Conservation (phyloP, 2,113 vertebrate species). For the Apeltes quadracus region DNA sequence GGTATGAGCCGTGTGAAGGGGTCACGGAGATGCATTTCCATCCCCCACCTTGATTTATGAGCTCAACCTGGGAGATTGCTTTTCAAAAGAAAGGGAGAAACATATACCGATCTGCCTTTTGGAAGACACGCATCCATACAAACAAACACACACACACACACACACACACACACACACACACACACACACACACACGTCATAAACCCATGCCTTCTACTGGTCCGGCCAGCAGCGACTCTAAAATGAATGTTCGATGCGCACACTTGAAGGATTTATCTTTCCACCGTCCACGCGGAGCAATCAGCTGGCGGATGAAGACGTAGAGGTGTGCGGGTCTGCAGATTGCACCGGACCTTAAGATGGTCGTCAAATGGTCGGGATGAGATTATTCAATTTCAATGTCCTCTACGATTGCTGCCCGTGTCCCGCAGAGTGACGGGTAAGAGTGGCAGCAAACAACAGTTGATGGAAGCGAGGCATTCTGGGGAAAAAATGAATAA, state of each 20-base stretch:
- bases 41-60: constrained; percentile 74
- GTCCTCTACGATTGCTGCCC: not conserved
- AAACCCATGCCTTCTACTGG: constrained; percentile 56
- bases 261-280: constrained; percentile 39
- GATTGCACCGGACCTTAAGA: constrained; percentile 3
- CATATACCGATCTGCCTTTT: constrained; percentile 53
- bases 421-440: not conserved
- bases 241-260: constrained; percentile 51
- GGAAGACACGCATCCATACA: constrained; percentile 50
- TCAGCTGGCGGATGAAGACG: constrained; percentile 39
- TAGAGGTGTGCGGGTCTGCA: constrained; percentile 26
- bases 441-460: not conserved
- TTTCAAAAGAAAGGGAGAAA: constrained; percentile 66
- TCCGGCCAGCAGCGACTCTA: constrained; percentile 53
- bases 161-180: constrained; percentile 38
- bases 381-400: not conserved
- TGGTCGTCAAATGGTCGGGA: not conserved
- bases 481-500: not conserved
- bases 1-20: constrained; percentile 52
- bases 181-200: constrained; percentile 56
- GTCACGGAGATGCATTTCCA: constrained; percentile 44
- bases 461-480: not conserved
- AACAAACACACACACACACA: constrained; percentile 27
- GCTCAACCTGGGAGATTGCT: constrained; percentile 75
- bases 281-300: constrained; percentile 46